Percentiles rank a stretch among this genome's conserved stretches.
Evolutionary conservation across 2,113 vertebrate species (phyloP).

Genomic region (Onychostruthus taczanowskii): DNA sequence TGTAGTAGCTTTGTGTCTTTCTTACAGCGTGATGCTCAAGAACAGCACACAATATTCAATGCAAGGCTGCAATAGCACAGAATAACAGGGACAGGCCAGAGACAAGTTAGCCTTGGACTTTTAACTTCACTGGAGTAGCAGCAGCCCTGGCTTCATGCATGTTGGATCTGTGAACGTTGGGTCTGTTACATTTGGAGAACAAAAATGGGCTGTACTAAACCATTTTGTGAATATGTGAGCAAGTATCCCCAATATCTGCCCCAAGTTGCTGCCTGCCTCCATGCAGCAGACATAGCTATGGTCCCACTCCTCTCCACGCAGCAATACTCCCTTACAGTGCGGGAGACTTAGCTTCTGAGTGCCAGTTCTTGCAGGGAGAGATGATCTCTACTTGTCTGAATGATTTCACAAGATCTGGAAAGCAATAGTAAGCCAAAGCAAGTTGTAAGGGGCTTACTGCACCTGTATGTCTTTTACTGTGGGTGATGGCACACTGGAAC

Average conservation of each 20-base stretch:
- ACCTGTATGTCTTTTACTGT: no score
- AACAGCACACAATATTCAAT: background rate
- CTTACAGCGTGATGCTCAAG: no score
- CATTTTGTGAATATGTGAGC: fast-evolving
- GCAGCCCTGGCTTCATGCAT: fast-evolving
- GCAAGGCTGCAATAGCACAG: background rate
- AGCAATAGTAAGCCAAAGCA: background rate
- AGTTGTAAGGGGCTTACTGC: background rate
- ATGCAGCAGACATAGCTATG: fast-evolving
- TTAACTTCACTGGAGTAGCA: background rate
- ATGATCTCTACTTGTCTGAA: background rate
- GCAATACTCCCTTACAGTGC: fast-evolving
- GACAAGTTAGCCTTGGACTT: background rate
- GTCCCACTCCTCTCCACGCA: background rate
- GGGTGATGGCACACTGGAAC: background rate
- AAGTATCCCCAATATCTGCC: fast-evolving
- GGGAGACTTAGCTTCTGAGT: background rate
- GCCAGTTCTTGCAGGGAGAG: fast-evolving
- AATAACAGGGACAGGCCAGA: background rate
- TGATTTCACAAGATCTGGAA: background rate
- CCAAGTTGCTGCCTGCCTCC: background rate
- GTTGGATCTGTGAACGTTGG: fast-evolving
- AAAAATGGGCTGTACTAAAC: fast-evolving
- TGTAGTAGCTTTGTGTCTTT: background rate
- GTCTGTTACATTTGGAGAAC: fast-evolving